Evolutionary conservation across 2,888 invertebrate genomes (phyloP), one percentile per base, ranked within the genome.

Genomic region (Seladonia tumulorum): DNA sequence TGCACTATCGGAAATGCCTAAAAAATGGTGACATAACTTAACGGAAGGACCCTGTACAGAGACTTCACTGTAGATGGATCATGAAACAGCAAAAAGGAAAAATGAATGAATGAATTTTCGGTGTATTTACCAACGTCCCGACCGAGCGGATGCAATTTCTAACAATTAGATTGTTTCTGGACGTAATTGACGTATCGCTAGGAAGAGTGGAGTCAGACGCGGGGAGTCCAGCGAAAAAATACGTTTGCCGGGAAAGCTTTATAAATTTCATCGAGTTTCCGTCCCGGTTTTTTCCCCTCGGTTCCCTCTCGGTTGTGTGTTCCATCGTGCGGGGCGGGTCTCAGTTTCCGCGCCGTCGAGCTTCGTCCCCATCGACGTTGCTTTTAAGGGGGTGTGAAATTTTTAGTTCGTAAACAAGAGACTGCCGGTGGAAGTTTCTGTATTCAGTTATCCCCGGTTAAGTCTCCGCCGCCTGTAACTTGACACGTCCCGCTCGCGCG

Each of bases 371-470:
- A 66, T 81, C 72, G n/a, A 66, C 72, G 76, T 81, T 7, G 83
- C 72, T 76, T 76, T 72, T 66, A 72, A 78, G 66, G 63, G 63
- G 25, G 53, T 53, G 81, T 35, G 57, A 72, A 82, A 82, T 83
- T 73, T 82, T 82, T 76, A 82, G 39, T 39, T 47, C 73, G 66
- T 29, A 47, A 73, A 76, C 68, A 73, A 68, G 72, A 47, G 47
- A 29, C 72, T 47, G 39, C 22, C 16, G 29, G 18, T n/a, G 25
- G 35, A 81, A 83, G 72, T 83, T 76, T 53, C 76, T 76, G 45
- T 72, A 53, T 76, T 81, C 83, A 35, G 81, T 83, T 83, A 83
- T 81, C 79, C 57, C 73, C 79, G 29, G 79, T 70, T 79, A 73
- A 70, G 72, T 72, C 66, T 47, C 45, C 39, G 29, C 60, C 66